Percentiles rank a stretch among this genome's conserved stretches.
These are phyloP conservation scores for Acrocephalus arundinaceus DNA, from an alignment of 2,113 vertebrate species.

Conservation along the genomic window DNA sequence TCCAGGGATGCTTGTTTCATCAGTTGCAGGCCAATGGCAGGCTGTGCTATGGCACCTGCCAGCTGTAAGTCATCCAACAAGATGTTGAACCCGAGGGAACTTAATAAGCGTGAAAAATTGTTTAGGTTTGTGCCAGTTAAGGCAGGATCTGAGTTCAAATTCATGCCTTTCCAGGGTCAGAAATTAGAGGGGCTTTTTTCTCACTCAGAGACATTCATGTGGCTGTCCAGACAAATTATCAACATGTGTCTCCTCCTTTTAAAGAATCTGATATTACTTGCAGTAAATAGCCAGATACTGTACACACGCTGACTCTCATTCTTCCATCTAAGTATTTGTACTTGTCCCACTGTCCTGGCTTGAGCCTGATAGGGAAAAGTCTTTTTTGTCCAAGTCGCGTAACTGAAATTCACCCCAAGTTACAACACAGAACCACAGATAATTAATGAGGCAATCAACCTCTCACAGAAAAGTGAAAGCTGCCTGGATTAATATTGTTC, in stretches of 20 bases:
- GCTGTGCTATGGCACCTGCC: not conserved
- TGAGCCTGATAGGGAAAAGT: not conserved
- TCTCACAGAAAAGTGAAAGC: not conserved
- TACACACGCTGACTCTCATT: not conserved
- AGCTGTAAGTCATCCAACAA: not conserved
- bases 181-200: not conserved
- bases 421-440: not conserved
- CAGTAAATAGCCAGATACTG: not conserved
- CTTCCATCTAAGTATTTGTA: not conserved
- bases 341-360: not conserved
- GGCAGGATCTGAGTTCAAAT: not conserved
- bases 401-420: not conserved
- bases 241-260: not conserved
- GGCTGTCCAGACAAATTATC: not conserved
- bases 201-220: not conserved
- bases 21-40: not conserved
- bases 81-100: not conserved
- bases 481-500: not conserved
- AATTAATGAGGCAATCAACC: not conserved
- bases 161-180: not conserved
- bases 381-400: not conserved
- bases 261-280: not conserved
- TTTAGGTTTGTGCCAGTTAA: not conserved
- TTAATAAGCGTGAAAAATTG: not conserved
- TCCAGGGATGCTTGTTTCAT: not conserved